phyloP scores from a whole-genome alignment of 1,140 invertebrate genomes.

The Danaus melanippus region DNA sequence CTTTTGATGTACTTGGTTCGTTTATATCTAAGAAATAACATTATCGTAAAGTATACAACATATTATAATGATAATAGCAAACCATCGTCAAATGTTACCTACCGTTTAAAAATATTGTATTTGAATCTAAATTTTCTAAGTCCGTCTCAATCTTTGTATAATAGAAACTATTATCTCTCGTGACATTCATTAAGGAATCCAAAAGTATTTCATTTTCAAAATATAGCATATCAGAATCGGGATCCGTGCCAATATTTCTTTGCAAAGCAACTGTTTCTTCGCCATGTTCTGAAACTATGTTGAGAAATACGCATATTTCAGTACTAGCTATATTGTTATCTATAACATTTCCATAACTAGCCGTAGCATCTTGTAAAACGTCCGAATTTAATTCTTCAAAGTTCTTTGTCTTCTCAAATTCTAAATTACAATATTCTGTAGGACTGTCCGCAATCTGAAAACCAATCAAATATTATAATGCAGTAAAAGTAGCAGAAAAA shows the following conservation, averaged over 20 bases:
- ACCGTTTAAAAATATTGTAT: conserved; percentile 56
- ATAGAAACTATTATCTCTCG: conserved; percentile 31
- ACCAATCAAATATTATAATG: conserved; percentile 7
- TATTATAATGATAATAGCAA: conserved; percentile 3
- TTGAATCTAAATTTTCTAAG: conserved; percentile 27
- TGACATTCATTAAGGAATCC: conserved; percentile 31
- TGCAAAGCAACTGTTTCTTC: conserved; percentile 44
- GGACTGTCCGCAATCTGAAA: conserved; percentile 49
- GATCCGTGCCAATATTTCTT: conserved; percentile 40
- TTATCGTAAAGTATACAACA: conserved; percentile 5
- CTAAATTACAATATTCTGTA: conserved; percentile 35
- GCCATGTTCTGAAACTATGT: conserved; percentile 39
- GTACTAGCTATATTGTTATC: conserved; percentile 28
- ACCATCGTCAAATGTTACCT: conserved; percentile 7
- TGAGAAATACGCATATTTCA: conserved; percentile 39
- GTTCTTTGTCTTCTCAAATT: neutral
- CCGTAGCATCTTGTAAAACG: conserved; percentile 2
- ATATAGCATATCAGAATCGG: conserved; percentile 18
- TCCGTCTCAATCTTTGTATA: conserved; percentile 19
- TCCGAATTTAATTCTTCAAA: neutral
- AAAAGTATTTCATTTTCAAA: conserved; percentile 25
- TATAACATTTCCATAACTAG: conserved; percentile 8
- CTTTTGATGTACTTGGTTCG: conserved; percentile 62
- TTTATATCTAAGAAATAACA: conserved; percentile 47
- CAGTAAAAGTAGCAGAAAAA: neutral